Evolutionary conservation across 2,113 vertebrate genomes (phyloP).

Genomic region (Amphilophus citrinellus): DNA sequence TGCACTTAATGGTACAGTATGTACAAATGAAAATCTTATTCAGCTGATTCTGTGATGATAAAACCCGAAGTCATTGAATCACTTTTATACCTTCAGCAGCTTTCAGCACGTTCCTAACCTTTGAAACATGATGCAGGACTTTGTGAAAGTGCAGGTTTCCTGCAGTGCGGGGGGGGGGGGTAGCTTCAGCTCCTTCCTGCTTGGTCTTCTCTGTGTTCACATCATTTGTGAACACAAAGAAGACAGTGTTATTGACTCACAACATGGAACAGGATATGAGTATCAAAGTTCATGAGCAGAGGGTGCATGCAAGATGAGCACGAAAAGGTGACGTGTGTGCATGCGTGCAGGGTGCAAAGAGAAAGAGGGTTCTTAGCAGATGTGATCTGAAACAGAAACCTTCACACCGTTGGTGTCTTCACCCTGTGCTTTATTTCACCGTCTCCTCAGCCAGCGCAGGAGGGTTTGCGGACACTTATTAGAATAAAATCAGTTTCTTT

Average conservation of each 20-base stretch:
- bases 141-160: slow-evolving; percentile 40
- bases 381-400: background rate
- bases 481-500: background rate
- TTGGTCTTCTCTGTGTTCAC: background rate
- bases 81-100: background rate
- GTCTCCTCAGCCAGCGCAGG: background rate
- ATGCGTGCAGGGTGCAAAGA: slow-evolving; percentile 16
- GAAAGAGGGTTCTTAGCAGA: slow-evolving; percentile 9
- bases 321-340: slow-evolving; percentile 20
- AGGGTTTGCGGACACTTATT: background rate
- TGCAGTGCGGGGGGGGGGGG: slow-evolving; percentile 18
- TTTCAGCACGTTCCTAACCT: background rate
- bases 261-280: slow-evolving; percentile 59
- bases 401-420: background rate
- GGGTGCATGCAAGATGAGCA: slow-evolving; percentile 19
- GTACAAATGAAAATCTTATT: too few species aligned
- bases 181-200: slow-evolving; percentile 5
- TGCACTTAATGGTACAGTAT: too few species aligned
- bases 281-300: slow-evolving; percentile 14
- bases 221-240: too few species aligned
- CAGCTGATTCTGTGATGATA: too few species aligned
- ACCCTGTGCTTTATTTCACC: background rate
- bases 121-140: background rate
- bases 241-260: slow-evolving; percentile 23
- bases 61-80: too few species aligned